A percentile compares a stretch with the other conserved stretches of the same genome.
phyloP scores from a whole-genome alignment of 2,113 vertebrate species.

The Opisthocomus hoazin region DNA sequence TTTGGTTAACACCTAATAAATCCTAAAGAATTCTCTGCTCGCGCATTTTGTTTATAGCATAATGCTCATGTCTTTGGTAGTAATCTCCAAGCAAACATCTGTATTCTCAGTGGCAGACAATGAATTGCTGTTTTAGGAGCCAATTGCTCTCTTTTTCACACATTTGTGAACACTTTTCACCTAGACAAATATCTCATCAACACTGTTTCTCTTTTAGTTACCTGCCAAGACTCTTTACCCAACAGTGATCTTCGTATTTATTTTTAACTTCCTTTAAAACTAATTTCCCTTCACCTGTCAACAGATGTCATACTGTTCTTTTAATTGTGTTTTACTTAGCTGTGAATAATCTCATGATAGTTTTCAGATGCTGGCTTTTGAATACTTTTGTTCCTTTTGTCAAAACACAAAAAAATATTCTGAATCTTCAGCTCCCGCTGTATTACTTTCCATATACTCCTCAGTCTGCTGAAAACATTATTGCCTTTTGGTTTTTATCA shows the following conservation, averaged over 20 bases:
- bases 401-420: background rate
- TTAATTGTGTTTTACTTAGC: conserved; percentile 12
- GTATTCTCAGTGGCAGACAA: background rate
- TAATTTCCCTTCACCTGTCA: background rate
- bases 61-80: background rate
- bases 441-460: background rate
- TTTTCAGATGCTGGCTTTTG: background rate
- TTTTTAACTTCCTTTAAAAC: background rate
- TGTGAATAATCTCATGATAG: background rate
- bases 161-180: background rate
- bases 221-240: background rate
- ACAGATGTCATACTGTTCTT: background rate
- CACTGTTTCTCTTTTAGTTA: background rate
- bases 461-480: background rate
- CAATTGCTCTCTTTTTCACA: background rate
- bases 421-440: background rate
- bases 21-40: background rate
- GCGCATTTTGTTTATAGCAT: background rate
- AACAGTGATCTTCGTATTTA: background rate
- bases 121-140: background rate
- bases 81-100: background rate
- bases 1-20: background rate
- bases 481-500: background rate
- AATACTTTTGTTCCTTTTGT: background rate
- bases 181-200: background rate